These are phyloP conservation scores for Coluber constrictor DNA, from an alignment of 2,797 vertebrate species.

Conservation along the genomic window DNA sequence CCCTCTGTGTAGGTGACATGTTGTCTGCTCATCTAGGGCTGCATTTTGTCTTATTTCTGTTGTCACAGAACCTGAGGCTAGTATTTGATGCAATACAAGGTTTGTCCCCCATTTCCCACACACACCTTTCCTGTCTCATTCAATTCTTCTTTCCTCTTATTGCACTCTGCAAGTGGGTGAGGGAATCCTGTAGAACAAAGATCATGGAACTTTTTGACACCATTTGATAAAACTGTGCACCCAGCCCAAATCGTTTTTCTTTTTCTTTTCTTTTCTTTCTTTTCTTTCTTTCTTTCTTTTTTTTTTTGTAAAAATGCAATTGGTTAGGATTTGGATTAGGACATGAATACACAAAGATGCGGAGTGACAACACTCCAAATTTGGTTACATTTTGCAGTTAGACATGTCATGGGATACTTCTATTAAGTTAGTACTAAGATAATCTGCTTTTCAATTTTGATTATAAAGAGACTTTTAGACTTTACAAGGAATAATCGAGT, in stretches of 20 bases:
- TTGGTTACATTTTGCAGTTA: not conserved
- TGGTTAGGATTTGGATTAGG: not conserved
- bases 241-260: not conserved
- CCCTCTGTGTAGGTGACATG: slow-evolving; percentile 75
- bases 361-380: not conserved
- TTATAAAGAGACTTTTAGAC: not conserved
- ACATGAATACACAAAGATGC: not conserved
- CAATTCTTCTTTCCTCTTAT: slow-evolving; percentile 61
- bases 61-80: slow-evolving; percentile 63
- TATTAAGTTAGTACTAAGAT: not conserved
- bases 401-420: not conserved
- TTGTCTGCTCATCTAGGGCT: slow-evolving; percentile 77
- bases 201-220: not conserved
- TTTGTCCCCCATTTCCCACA: slow-evolving; percentile 32
- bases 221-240: not conserved
- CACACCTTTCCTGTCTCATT: slow-evolving; percentile 33
- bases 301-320: not conserved
- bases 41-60: slow-evolving; percentile 62
- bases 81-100: slow-evolving; percentile 51
- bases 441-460: not conserved
- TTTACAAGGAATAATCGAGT: not conserved
- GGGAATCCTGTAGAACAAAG: slow-evolving; percentile 40
- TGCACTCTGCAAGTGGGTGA: slow-evolving; percentile 30
- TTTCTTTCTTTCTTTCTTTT: no score
- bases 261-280: no score